Base-by-base conservation (phyloP, 2,888 invertebrate species). In the Anodontia alba region DNA sequence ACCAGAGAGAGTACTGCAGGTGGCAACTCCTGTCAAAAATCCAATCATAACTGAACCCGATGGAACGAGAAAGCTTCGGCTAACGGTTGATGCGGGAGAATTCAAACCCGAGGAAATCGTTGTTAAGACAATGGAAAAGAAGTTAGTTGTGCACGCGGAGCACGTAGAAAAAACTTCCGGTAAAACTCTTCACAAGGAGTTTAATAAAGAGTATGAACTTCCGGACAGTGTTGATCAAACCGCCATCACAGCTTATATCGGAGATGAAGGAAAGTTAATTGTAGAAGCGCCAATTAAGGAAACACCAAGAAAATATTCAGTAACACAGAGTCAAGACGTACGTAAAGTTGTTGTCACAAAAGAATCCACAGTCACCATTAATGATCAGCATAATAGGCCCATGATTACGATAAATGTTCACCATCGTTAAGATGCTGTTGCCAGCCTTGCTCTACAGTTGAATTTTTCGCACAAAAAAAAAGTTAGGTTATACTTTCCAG, bases 201-300 rank as follows among this genome's bases (percentile, higher is more conserved):
- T 94, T 81, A 94, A 93, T 80, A 93, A 94, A 76, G 94, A 94
- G 81, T 94, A 94, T 81, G 94, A 94, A 78, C 88, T 94, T 36
- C 94, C 94, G 1, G 93, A 92, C 57, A 88, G 90, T 73, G 94
- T 94, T 23, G 94, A 94, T 78, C 93, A 93, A 36, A 89, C 92
- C 49, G 89, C 91, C 8, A 93, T 94, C 38, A 92, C 92, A 0
- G 94, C 94, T 20, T 92, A 92, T 76, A 91, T 94, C 73, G 91
- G 91, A 12, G 94, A 93, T 54, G 93, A 94, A 66, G 93, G 93
- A 7, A 91, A 92, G 78, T 87, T 94, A 62, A 91, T 92, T 36
- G 90, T 94, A n/a, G 94, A 94, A 80, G 94, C 94, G 7, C 94
- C 94, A 5, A 83, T 94, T n/a, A 92, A 92, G 76, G 86, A 88